Evolutionary conservation across 1,140 invertebrate species (phyloP).

Genomic region (Aphaenogaster rudis): DNA sequence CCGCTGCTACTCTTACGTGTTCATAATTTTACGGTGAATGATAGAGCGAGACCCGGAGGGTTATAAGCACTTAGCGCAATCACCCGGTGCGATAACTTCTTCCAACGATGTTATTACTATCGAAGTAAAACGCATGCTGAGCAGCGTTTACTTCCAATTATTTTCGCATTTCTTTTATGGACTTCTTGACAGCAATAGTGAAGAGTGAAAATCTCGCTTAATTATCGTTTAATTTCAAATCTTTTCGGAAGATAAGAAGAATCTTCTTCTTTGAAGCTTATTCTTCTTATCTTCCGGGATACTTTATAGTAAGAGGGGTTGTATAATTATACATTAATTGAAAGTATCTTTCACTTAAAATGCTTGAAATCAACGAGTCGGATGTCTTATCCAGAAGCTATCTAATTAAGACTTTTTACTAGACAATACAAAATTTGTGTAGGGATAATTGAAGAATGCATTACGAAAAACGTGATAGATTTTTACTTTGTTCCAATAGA

Average conservation of each 20-base stretch:
- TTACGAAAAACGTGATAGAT: neutral
- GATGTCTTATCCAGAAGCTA: neutral
- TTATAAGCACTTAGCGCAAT: conserved; percentile 26
- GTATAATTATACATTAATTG: neutral
- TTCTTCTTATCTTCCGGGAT: neutral
- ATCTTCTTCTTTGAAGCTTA: neutral
- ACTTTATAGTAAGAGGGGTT: neutral
- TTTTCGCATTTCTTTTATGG: neutral
- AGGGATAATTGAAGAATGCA: neutral
- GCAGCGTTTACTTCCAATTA: conserved; percentile 6
- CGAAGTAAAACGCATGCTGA: neutral
- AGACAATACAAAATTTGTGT: neutral
- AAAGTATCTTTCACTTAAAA: conserved; percentile 14
- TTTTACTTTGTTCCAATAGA: neutral
- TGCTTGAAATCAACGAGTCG: neutral
- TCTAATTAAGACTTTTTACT: neutral
- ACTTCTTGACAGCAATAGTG: conserved; percentile 13
- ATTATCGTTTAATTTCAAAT: conserved; percentile 28
- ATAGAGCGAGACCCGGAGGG: neutral
- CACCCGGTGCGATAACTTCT: conserved; percentile 1
- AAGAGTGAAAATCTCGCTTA: neutral
- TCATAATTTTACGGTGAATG: conserved; percentile 27
- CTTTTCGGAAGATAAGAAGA: neutral
- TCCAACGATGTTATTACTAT: conserved; percentile 36
- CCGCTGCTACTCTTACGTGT: conserved; percentile 36